Conservation (phyloP, 1,140 invertebrate species). For the Philaenus spumarius region DNA sequence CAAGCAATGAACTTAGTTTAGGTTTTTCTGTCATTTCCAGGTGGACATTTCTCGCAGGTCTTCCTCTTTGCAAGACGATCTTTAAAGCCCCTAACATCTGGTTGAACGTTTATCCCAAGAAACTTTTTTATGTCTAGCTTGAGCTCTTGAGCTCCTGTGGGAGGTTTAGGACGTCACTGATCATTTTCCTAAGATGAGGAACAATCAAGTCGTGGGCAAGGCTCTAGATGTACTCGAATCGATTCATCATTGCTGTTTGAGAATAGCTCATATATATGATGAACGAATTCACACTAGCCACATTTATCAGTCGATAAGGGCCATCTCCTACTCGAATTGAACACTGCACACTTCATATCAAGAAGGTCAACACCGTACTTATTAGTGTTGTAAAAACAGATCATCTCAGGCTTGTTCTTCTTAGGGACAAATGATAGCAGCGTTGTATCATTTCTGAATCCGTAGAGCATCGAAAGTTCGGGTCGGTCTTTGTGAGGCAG, state of each 20-base stretch:
- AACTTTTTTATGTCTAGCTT: constrained; percentile 3
- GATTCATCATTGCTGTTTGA: constrained; percentile 4
- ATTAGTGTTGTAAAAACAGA: constrained; percentile 32
- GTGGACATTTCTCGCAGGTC: too few species aligned
- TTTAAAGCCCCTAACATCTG: too few species aligned
- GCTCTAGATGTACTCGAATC: constrained; percentile 25
- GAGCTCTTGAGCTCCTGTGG: background rate
- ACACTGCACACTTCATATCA: constrained; percentile 31
- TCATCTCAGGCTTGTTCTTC: constrained; percentile 33
- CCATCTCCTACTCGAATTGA: constrained; percentile 24
- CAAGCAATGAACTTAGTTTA: too few species aligned
- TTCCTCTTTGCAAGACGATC: too few species aligned
- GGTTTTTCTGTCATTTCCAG: too few species aligned
- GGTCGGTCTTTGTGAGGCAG: background rate
- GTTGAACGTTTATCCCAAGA: too few species aligned
- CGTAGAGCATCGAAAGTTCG: constrained; percentile 13
- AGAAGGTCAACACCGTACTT: constrained; percentile 35
- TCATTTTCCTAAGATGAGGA: constrained; percentile 30
- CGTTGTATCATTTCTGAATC: constrained; percentile 29
- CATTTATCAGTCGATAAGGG: constrained; percentile 31
- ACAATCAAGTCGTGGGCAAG: constrained; percentile 22
- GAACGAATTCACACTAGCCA: constrained; percentile 24
- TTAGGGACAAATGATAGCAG: constrained; percentile 32
- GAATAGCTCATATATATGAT: constrained; percentile 16
- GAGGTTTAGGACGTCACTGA: constrained; percentile 8